phyloP scores from a whole-genome alignment of 1,140 invertebrate species.

The Drosophila parvula region DNA sequence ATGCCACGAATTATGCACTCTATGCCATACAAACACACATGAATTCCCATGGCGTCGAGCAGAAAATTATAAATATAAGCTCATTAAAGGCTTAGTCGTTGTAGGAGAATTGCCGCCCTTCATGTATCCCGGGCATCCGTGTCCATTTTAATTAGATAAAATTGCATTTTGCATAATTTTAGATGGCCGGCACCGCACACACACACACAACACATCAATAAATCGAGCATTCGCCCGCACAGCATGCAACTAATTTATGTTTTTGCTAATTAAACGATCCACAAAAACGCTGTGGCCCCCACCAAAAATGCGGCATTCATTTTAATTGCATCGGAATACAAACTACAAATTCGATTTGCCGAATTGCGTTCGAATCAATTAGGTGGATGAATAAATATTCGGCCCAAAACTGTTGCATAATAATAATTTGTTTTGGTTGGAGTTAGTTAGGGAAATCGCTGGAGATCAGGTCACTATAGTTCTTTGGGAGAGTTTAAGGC shows the following conservation, averaged over 20 bases:
- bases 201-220: conserved; percentile 49
- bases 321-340: conserved; percentile 48
- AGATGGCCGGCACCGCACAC: conserved; percentile 2
- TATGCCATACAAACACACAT: background rate
- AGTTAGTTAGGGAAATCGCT: background rate
- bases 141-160: conserved; percentile 77
- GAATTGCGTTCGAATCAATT: conserved; percentile 30
- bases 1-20: conserved; percentile 57
- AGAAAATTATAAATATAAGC: conserved; percentile 74
- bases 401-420: background rate
- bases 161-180: conserved; percentile 75
- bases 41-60: conserved; percentile 15
- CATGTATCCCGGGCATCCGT: conserved; percentile 5
- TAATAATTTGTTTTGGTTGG: too few relatives aligned
- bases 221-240: conserved; percentile 43
- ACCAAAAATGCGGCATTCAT: conserved; percentile 50
- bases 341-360: conserved; percentile 46
- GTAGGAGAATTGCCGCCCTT: conserved; percentile 12
- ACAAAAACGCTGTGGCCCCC: conserved; percentile 38
- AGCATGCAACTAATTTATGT: conserved; percentile 64
- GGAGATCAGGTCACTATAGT: background rate
- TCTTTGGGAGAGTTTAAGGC: too few relatives aligned
- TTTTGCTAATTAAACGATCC: conserved; percentile 64
- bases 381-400: conserved; percentile 1
- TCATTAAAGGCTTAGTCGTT: conserved; percentile 71